These are phyloP conservation scores for Lasioglossum albipes DNA, from an alignment of 1,140 invertebrate species.

Conservation along the genomic window DNA sequence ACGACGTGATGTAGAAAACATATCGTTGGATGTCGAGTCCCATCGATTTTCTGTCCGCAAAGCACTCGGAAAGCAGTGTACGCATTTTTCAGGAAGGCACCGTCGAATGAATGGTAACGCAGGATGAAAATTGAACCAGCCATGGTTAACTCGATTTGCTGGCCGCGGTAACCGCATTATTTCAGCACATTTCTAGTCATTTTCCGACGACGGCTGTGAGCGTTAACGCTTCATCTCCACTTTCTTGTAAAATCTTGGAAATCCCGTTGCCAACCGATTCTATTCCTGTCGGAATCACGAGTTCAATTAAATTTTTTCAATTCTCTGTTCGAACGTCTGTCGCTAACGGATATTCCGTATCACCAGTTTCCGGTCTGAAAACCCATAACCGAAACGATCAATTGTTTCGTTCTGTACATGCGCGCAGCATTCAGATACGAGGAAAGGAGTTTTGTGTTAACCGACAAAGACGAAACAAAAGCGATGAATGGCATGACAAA, in stretches of 20 bases:
- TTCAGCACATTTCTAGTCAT: conserved; percentile 41
- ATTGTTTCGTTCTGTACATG: neutral
- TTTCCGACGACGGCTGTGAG: conserved; percentile 11
- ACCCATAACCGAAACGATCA: neutral
- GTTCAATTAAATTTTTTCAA: neutral
- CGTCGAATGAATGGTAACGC: neutral
- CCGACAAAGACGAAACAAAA: neutral
- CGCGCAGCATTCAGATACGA: neutral
- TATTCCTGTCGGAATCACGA: no score
- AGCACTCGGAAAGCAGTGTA: neutral
- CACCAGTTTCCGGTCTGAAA: no score
- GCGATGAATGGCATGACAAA: neutral
- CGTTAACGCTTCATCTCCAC: conserved; percentile 26
- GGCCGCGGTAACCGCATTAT: conserved; percentile 38
- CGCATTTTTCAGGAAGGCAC: neutral
- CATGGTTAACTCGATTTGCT: conserved; percentile 36
- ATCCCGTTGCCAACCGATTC: no score
- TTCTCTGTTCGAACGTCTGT: neutral
- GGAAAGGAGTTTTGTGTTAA: neutral
- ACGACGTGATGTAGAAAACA: neutral
- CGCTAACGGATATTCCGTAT: no score
- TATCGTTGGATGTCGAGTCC: neutral
- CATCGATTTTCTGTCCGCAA: neutral
- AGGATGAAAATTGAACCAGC: conserved; percentile 29
- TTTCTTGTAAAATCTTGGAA: neutral